These are phyloP conservation scores for Agrotis puta DNA, from an alignment of 2,888 invertebrate species.

Conservation along the genomic window DNA sequence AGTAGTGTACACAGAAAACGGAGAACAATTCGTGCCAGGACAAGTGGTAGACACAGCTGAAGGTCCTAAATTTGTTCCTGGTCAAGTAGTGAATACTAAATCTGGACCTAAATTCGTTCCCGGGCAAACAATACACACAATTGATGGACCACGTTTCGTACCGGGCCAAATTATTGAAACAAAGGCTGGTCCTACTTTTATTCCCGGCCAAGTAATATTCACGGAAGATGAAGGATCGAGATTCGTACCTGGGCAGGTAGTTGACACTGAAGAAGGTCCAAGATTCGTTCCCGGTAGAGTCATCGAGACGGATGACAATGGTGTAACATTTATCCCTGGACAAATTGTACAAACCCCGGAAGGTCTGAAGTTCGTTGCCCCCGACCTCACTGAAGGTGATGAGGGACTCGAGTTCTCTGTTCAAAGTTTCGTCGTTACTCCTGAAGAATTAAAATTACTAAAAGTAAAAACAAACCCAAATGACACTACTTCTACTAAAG, in stretches of 20 bases:
- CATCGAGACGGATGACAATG: conserved; percentile 93
- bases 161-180: conserved; percentile 95
- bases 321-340: conserved; percentile 94
- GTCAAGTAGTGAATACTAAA: conserved; percentile 94
- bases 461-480: conserved; percentile 89
- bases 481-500: conserved; percentile 89
- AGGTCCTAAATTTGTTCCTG: conserved; percentile 94
- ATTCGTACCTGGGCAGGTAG: conserved; percentile 93
- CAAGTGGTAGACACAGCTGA: conserved; percentile 93
- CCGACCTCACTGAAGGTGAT: conserved; percentile 92
- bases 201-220: conserved; percentile 94
- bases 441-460: conserved; percentile 87
- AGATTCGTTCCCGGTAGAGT: conserved; percentile 94
- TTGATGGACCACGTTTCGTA: conserved; percentile 94
- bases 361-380: conserved; percentile 93
- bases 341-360: conserved; percentile 94
- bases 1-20: conserved; percentile 93
- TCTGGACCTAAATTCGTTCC: conserved; percentile 92
- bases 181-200: conserved; percentile 94
- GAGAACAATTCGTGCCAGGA: conserved; percentile 93
- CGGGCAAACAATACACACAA: conserved; percentile 94
- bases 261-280: conserved; percentile 93
- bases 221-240: conserved; percentile 92
- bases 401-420: conserved; percentile 93
- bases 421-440: conserved; percentile 92